Evolutionary conservation across 1,140 invertebrate genomes (phyloP), one percentile per base, ranked within the genome.

Genomic region (Bombus picipes): DNA sequence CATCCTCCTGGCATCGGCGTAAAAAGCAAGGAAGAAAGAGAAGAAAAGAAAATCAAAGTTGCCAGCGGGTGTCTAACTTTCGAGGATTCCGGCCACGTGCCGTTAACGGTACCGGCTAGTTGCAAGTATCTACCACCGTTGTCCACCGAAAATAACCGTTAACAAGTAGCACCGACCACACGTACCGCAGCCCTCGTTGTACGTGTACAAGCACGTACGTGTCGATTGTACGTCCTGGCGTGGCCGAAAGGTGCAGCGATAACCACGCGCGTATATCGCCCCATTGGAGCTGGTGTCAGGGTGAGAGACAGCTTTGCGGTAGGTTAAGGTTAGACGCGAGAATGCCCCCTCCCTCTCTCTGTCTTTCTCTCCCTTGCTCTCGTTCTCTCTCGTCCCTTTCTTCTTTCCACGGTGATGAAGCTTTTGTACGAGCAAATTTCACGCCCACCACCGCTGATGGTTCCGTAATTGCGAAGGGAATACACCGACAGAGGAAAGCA

Each of bases 241-340:
- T 18, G 47, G 47, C 13, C 47, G 0, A 22, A 22, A 22, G 18
- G 5, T 53, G 18, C 47, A 22, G 18, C 59, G 59, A 62, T 62
- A 34, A 66, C 47, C 15, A 32, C 32, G 13, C 8, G 0, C n/a
- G 15, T 66, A 5, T 34, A 62, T 66, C 15, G 65, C 32, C 32
- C 65, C 15, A 9, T 66, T 3, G 2, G 15, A 66, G 43, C 73
- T 81, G 77, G 77, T 53, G 81, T 57, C 73, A 32, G 66, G 53
- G 34, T 62, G 74, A 68, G 59, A 81, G 68, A 74, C 57, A 79
- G 66, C 70, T 81, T 90, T 90, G 85, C 74, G 89, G 89, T 89
- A 90, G 88, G 85, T 90, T 90, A 90, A 89, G 86, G 89, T 90
- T 87, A 74, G 73, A 53, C 34, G 5, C 47, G 74, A 88, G 83